Evolutionary conservation across 2,888 invertebrate species (phyloP).

Genomic region (Seira musarum): DNA sequence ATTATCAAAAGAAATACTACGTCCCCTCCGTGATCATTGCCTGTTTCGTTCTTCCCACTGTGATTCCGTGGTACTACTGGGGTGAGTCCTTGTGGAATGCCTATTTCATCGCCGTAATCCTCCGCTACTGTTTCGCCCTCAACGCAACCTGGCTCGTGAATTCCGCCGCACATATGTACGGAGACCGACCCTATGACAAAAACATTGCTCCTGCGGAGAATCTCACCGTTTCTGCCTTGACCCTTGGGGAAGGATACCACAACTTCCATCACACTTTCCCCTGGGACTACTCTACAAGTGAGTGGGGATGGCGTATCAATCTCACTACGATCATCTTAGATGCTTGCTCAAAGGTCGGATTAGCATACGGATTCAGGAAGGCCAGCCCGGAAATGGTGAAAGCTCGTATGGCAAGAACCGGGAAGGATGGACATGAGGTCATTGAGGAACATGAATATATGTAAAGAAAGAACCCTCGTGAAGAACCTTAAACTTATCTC

Average conservation of each 20-base stretch:
- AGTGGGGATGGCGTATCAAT: slow-evolving; percentile 61
- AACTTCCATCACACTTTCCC: slow-evolving; percentile 66
- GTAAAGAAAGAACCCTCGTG: too few relatives aligned
- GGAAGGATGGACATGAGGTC: slow-evolving; percentile 53
- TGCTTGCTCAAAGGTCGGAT: slow-evolving; percentile 46
- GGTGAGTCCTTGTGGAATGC: slow-evolving; percentile 83
- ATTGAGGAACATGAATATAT: slow-evolving; percentile 63
- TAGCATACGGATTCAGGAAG: slow-evolving; percentile 53
- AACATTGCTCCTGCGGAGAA: slow-evolving; percentile 64
- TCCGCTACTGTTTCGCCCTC: slow-evolving; percentile 87
- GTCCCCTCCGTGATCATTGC: slow-evolving; percentile 65
- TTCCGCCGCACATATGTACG: slow-evolving; percentile 93
- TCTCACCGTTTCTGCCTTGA: slow-evolving; percentile 51
- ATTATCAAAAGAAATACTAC: slow-evolving; percentile 86
- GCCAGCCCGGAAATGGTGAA: slow-evolving; percentile 62
- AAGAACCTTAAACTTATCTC: too few relatives aligned
- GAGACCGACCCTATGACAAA: slow-evolving; percentile 82
- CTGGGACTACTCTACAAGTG: slow-evolving; percentile 58
- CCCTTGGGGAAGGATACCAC: slow-evolving; percentile 62
- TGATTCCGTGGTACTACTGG: slow-evolving; percentile 89
- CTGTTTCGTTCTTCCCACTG: slow-evolving; percentile 75
- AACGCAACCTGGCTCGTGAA: slow-evolving; percentile 97
- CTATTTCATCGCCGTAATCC: slow-evolving; percentile 85
- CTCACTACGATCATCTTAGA: slow-evolving; percentile 55
- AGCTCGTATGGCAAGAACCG: slow-evolving; percentile 57